Evolutionary conservation across 2,797 vertebrate species (phyloP), one percentile per base, ranked within the genome.

Genomic region (Parauchenoglanis punctatus): DNA sequence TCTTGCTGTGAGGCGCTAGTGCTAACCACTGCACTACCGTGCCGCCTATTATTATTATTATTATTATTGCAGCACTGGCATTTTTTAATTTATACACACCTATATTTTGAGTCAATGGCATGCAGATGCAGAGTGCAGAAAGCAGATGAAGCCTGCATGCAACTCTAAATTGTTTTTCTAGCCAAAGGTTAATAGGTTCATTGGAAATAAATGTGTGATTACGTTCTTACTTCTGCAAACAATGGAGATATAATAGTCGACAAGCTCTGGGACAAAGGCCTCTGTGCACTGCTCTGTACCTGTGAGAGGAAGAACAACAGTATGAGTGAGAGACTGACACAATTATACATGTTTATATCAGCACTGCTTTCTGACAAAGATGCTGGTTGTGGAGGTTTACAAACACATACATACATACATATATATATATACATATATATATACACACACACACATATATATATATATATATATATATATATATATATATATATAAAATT

Each of bases 211-310:
- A 54, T 46, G 77, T 15, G 15, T 28, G n/a, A 80, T 85, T 0
- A 8, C 78, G 54, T 86, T 90, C 92, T 96, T 95, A 99, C 99
- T 97, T 99, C 98, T 84, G 95, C 94, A 96, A 99, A 99, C 89
- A 99, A 90, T 54, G 98, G 98, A 52, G 97, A 95, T 92, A 99
- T 97, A 94, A 99, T 96, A 67, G 97, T 96, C 59, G 98, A 96
- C 91, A 98, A 95, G 92, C 97, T 98, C 91, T 98, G 96, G 78
- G 98, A 99, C 83, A 96, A 95, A 93, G 97, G 96, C 93, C 96
- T 96, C 93, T 97, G 97, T 91, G 96, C 94, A 93, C 94, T 94
- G 89, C 96, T 96, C 91, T 96, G 95, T 92, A 95, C 93, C 97
- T 97, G 90, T 18, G 87, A 80, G 70, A 70, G 73, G 77, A 91